Evolutionary conservation across 2,113 vertebrate genomes (phyloP).

Genomic region (Indicator indicator): DNA sequence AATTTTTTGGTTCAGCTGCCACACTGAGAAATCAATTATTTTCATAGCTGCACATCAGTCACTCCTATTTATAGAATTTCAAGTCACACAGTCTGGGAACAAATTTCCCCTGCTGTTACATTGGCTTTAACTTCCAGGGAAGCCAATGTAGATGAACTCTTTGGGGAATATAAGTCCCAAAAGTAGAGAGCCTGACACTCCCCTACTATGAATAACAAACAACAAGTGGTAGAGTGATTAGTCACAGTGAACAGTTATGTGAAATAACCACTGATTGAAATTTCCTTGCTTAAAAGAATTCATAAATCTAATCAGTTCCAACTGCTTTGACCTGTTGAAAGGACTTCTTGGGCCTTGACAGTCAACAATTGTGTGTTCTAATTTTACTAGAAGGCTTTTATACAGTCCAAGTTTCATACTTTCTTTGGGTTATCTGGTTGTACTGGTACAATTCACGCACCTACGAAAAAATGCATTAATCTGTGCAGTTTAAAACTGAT

Average conservation of each 20-base stretch:
- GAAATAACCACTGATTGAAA: slow-evolving; percentile 3
- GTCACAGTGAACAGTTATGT: neutral
- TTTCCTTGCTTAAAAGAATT: slow-evolving; percentile 6
- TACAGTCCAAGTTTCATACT: rapidly evolving
- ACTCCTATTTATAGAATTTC: slow-evolving; percentile 50
- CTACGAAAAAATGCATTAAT: neutral
- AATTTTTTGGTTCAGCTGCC: slow-evolving; percentile 7
- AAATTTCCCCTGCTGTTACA: slow-evolving; percentile 46
- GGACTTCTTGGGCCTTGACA: neutral
- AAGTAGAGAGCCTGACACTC: neutral
- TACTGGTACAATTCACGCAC: neutral
- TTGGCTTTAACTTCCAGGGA: slow-evolving; percentile 27
- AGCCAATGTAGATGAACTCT: neutral
- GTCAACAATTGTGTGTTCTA: neutral
- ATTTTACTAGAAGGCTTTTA: neutral
- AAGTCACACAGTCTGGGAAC: slow-evolving; percentile 18
- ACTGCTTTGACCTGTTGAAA: neutral
- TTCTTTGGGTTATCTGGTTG: neutral
- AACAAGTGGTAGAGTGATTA: slow-evolving; percentile 26
- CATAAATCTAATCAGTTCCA: neutral
- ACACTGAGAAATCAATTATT: slow-evolving; percentile 56
- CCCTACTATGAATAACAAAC: slow-evolving; percentile 9
- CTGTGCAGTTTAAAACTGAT: neutral
- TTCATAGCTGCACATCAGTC: slow-evolving; percentile 31
- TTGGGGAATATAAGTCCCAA: neutral